Percentiles rank a stretch among this genome's conserved stretches.
phyloP scores from a whole-genome alignment of 2,113 vertebrate genomes.

The Morone chrysops region DNA sequence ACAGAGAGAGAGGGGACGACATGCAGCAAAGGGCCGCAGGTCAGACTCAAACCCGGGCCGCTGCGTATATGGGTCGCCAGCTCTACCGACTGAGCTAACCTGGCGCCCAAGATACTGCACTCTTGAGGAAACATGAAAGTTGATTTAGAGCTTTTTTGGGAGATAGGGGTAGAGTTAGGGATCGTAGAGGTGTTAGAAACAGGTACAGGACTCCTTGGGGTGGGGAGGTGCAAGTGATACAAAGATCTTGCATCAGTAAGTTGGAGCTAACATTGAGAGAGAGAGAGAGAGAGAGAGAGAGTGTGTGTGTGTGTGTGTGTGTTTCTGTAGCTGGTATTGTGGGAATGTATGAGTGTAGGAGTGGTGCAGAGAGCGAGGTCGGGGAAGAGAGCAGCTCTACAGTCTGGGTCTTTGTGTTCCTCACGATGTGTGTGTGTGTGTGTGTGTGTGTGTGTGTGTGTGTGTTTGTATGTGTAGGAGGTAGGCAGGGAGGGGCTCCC shows the following conservation, averaged over 20 bases:
- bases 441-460: slow-evolving; percentile 46
- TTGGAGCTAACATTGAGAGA: slow-evolving; percentile 24
- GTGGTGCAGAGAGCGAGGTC: slow-evolving; percentile 65
- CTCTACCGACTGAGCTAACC: no score
- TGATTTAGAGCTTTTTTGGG: neutral
- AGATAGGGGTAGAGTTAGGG: neutral
- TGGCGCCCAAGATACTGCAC: neutral
- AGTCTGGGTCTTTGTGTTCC: slow-evolving; percentile 72
- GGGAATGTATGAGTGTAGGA: slow-evolving; percentile 9
- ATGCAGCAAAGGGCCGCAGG: no score
- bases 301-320: slow-evolving; percentile 13
- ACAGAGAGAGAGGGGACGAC: neutral
- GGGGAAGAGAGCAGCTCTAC: slow-evolving; percentile 57
- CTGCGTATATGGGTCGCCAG: no score
- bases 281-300: slow-evolving; percentile 56
- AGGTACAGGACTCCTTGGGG: neutral
- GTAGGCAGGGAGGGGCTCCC: slow-evolving; percentile 49
- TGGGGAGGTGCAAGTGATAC: slow-evolving; percentile 6
- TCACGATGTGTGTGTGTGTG: slow-evolving; percentile 22
- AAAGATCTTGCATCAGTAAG: slow-evolving; percentile 34
- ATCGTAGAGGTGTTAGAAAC: neutral
- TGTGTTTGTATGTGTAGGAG: slow-evolving; percentile 42
- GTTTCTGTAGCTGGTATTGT: slow-evolving; percentile 12
- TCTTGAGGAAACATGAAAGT: neutral
- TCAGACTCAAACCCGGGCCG: no score